phyloP scores from a whole-genome alignment of 2,113 vertebrate genomes.

The Athene cunicularia region DNA sequence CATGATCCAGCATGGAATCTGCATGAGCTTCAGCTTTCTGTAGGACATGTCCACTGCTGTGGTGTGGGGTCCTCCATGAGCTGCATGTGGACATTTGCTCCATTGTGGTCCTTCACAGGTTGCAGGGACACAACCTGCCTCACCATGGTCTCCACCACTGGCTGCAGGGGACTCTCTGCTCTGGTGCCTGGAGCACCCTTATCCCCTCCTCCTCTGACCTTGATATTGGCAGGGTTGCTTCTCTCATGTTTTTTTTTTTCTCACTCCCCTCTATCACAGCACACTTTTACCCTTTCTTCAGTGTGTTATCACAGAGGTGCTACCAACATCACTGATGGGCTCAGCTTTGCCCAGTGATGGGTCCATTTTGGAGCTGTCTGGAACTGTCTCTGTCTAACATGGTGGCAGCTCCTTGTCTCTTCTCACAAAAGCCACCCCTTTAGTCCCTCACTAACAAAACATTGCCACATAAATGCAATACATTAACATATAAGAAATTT shows the following conservation, averaged over 20 bases:
- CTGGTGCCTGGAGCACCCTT: accelerated
- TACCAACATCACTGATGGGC: background rate
- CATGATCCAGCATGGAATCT: background rate
- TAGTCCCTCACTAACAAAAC: background rate
- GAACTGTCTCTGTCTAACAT: background rate
- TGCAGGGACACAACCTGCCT: background rate
- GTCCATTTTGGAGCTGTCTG: background rate
- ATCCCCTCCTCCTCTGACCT: background rate
- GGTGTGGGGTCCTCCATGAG: accelerated
- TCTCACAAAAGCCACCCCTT: background rate
- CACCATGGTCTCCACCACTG: background rate
- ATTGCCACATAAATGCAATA: background rate
- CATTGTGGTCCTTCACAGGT: background rate
- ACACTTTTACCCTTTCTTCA: background rate
- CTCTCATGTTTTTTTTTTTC: background rate
- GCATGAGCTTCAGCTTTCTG: background rate
- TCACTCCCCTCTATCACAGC: background rate
- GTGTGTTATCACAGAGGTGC: background rate
- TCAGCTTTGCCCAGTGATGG: background rate
- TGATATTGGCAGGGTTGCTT: background rate
- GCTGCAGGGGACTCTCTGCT: background rate
- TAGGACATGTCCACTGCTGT: background rate
- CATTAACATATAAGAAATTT: background rate
- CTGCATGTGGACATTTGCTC: background rate
- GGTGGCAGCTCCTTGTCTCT: background rate